Base-by-base conservation (phyloP, 2,888 invertebrate genomes). In the Papilio demoleus region DNA sequence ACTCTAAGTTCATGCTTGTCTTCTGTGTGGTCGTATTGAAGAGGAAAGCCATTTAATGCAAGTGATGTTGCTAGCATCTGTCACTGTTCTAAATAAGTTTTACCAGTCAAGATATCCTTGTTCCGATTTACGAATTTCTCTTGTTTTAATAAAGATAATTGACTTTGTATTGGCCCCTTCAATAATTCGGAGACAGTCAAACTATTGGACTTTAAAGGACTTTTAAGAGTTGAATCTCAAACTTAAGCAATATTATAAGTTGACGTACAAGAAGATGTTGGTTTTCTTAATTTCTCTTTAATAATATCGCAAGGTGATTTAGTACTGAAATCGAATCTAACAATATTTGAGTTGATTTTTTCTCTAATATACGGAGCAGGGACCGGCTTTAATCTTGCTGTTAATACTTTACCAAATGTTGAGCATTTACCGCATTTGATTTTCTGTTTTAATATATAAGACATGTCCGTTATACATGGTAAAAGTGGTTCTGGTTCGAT, bases 261-360 rank as follows among this genome's bases (percentile, higher is more conserved):
- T 14, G 65, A 74, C 36, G 70, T 72, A 68, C 67, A 71, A n/a
- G 72, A 75, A 63, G 74, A 68, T 12, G 73, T 75, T 11, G 83
- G 85, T 19, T 81, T 81, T 45, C 76, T 74, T 65, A 81, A 70
- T 61, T 79, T 86, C 66, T 84, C 86, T 68, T 83, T 85, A 19
- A 84, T 83, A 19, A 85, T 68, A 72, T 91, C 90, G 76, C 88
- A 88, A 0, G 91, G 90, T 9, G 89, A 90, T 47, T 83, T 83
- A 6, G 86, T 86, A 11, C 77, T 78, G 47, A 91, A 91, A 69
- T 87, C 84, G 80, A 91, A 90, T 24, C 77, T 73, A 0, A 74
- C 70, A 27, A 90, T 79, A n/a, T 75, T 75, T 6, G 75, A 70
- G 2, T 77, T 56, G 1, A 83, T 67, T 4, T 79, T 77, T 42